Conservation (phyloP, 2,113 vertebrate genomes). For the Phrynosoma platyrhinos region DNA sequence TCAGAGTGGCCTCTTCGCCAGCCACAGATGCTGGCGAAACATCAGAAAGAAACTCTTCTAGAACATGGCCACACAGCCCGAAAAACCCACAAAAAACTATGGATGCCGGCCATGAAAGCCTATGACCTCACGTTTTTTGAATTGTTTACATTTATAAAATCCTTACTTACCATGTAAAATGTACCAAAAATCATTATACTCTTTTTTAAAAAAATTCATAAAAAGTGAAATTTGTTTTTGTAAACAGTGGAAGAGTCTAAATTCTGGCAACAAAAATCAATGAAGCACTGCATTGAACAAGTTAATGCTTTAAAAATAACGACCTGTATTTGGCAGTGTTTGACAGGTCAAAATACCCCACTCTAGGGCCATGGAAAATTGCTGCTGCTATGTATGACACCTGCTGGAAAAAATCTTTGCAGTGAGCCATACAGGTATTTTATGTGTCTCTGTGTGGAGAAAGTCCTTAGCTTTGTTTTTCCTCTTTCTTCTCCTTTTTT, state of each 20-base stretch:
- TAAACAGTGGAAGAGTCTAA: neutral
- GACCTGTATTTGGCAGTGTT: neutral
- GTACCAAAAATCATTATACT: neutral
- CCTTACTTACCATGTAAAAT: neutral
- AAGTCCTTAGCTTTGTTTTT: neutral
- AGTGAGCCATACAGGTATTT: too few species aligned
- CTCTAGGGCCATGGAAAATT: neutral
- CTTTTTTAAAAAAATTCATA: neutral
- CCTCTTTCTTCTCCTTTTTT: constrained; percentile 1
- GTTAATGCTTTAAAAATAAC: neutral
- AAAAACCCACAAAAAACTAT: too few species aligned
- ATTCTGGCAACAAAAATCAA: neutral
- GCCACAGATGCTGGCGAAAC: too few species aligned
- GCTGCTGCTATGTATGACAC: neutral
- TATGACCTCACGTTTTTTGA: neutral
- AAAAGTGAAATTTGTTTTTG: neutral
- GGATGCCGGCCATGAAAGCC: too few species aligned
- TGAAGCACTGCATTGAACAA: neutral
- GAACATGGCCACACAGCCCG: too few species aligned
- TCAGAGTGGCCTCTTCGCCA: too few species aligned
- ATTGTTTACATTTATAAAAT: neutral
- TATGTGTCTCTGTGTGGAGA: neutral
- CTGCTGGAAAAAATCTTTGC: neutral
- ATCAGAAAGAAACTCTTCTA: too few species aligned
- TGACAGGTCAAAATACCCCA: too few species aligned